Evolutionary conservation across 2,113 vertebrate genomes (phyloP).

Genomic region (Lophotis ruficrista): DNA sequence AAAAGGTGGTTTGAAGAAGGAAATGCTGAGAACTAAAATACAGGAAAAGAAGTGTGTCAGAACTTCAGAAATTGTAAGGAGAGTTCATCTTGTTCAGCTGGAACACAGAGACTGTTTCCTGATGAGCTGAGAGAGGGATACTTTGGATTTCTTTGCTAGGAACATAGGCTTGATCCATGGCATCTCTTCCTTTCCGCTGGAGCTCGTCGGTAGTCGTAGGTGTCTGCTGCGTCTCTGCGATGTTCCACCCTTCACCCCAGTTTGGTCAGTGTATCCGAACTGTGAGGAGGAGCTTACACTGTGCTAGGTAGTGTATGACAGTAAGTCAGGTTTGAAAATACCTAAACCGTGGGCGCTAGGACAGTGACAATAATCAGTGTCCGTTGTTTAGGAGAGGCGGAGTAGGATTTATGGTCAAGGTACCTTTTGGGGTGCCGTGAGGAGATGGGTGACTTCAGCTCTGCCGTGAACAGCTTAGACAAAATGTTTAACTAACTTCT

Average conservation of each 20-base stretch:
- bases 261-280: not conserved
- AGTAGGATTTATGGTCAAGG: not conserved
- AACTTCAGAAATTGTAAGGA: not conserved
- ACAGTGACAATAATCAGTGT: not conserved
- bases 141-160: not conserved
- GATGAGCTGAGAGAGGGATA: not conserved
- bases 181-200: not conserved
- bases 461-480: not conserved
- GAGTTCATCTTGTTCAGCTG: not conserved
- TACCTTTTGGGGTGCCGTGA: not conserved
- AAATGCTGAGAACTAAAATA: not conserved
- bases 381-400: not conserved
- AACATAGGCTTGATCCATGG: not conserved
- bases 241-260: not conserved
- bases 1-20: not conserved
- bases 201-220: not conserved
- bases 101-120: not conserved
- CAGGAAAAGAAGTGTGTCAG: not conserved
- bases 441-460: not conserved
- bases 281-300: not conserved
- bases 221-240: not conserved
- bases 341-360: not conserved
- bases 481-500: not conserved
- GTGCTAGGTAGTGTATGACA: rapidly evolving
- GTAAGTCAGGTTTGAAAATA: not conserved